Conservation (phyloP, 2,888 invertebrate genomes). For the Tiphia femorata region DNA sequence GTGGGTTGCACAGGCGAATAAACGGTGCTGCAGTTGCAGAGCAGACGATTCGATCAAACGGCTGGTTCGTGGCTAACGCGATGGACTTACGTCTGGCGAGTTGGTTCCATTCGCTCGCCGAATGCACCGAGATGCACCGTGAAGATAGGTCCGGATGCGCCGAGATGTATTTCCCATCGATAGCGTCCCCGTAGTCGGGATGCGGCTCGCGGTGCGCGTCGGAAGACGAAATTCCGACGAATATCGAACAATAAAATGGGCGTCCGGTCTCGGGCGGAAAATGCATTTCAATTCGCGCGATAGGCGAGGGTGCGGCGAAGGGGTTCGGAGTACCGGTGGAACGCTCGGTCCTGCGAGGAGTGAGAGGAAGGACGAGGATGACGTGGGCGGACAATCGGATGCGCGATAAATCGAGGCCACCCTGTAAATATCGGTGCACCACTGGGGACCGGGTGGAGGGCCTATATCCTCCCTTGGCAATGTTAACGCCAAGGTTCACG, state of each 20-base stretch:
- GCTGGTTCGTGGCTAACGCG: no score
- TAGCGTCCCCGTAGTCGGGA: no score
- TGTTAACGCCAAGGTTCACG: no score
- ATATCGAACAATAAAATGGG: slow-evolving; percentile 45
- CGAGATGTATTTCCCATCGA: no score
- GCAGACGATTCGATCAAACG: no score
- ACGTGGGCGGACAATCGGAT: slow-evolving; percentile 17
- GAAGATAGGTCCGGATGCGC: no score
- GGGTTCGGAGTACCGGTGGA: neutral
- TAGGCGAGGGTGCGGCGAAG: neutral
- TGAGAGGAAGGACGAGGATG: neutral
- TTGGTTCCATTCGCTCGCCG: no score
- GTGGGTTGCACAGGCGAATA: no score
- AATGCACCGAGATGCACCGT: no score
- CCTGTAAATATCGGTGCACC: slow-evolving; percentile 43
- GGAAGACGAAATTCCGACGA: slow-evolving; percentile 19
- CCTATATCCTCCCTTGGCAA: slow-evolving; percentile 24
- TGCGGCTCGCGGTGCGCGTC: neutral
- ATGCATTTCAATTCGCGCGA: slow-evolving; percentile 51
- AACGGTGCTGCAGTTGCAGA: no score
- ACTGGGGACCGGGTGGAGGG: slow-evolving; percentile 28
- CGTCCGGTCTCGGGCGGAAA: slow-evolving; percentile 36
- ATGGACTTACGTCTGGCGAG: no score
- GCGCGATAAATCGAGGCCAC: slow-evolving; percentile 43
- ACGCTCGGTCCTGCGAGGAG: neutral